Evolutionary conservation across 2,113 vertebrate species (phyloP), one percentile per base, ranked within the genome.

Genomic region (Microcebus ravelobensis): DNA sequence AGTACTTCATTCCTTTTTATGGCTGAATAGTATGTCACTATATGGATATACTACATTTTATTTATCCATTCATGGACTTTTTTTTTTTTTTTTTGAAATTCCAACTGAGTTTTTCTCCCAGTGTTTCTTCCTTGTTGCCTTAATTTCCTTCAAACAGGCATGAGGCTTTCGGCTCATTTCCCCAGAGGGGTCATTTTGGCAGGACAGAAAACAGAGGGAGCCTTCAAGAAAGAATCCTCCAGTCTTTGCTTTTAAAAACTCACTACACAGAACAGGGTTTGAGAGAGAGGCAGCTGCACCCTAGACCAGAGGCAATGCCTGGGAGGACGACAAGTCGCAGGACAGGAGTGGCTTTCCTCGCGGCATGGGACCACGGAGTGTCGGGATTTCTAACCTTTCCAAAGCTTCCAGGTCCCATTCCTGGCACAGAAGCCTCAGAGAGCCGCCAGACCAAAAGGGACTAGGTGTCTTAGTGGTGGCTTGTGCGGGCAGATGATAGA

Each of bases 261-360:
- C 39, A 42, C 25, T 63, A 50, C 39, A 5, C 57, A 59, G 48
- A 87, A 81, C 29, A 87, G 39, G 9, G 11, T 50, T 7, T 94
- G 57, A 67, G 50, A 59, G 50, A 59, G 63, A 87, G 4, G 15
- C 48, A 15, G 0, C 34, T 73, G 7, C 31, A 1, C 20, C 45
- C 73, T 81, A 29, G 12, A 45, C 52, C n/a, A 34, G 0, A 27
- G 18, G 18, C 4, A 4, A 61, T 74, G 34, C 18, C 39, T 31
- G 2, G 27, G n/a, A n/a, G 21, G 52, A 31, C 4, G 0, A 8
- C 13, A 14, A 25, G 8, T 34, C 20, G 45, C 15, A 25, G 17
- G 55, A 80, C 8, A 63, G 55, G 52, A 83, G 29, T 50, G 50
- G 20, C 4, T 50, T 67, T 67, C 18, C 48, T 34, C 10, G 18